Base-by-base conservation (phyloP, 2,888 invertebrate species). In the Pachliopta kotzebuea region DNA sequence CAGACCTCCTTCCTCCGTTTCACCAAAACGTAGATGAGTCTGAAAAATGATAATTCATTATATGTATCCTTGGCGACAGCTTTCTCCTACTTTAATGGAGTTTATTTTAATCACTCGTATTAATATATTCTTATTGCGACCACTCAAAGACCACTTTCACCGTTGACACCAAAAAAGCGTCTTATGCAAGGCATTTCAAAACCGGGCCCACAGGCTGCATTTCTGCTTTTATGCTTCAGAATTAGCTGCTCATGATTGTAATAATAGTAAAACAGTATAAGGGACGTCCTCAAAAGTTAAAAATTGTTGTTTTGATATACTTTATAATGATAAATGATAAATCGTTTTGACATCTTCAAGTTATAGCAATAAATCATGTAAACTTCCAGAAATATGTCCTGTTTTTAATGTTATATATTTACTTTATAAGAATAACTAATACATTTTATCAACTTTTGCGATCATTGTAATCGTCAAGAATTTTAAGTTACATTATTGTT, bases 1-100 rank as follows among this genome's bases (percentile, higher is more conserved):
- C 69, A 63, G 0, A 68, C 69, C 21, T 73, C 74, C 4, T 79
- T 72, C 73, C 80, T 80, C 66, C 72, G 75, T 69, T 74, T 82
- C 49, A 84, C 81, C 60, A 89, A 67, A 18, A 79, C 54, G 71
- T 85, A 90, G 56, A 90, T 82, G 4, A 79, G 69, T 56, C 89
- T 90, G 76, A 82, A 71, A 82, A 71, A 52, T 52, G 50, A 21
- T 56, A 21, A 24, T 45, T 50, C 29, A 49, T 31, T 9, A 37
- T n/a, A n/a, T 53, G 2, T 55, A 54, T 37, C 26, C 17, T 59
- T 26, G 57, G 26, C 24, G 55, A 37, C 26, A 65, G 57, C 65
- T 65, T 65, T 65, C 57, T 23, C 29, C 31, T 42, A 53, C 29
- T 57, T 29, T 18, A 49, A 60, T 60, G 60, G 23, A 57, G 45